These are phyloP conservation scores for Leptestheria dahalacensis DNA, from an alignment of 1,140 invertebrate species.

Conservation along the genomic window DNA sequence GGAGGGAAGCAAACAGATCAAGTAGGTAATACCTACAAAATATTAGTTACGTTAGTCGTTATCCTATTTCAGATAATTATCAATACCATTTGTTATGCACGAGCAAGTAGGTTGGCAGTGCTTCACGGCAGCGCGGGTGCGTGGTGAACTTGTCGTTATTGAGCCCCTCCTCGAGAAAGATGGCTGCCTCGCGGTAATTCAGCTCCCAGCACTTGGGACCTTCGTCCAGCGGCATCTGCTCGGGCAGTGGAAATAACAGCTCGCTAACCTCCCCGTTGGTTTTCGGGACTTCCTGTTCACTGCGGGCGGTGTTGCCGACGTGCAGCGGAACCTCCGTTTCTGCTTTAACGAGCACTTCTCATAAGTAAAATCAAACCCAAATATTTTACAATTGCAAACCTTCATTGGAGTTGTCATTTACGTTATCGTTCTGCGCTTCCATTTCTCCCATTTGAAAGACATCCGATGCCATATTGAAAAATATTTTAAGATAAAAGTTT, in stretches of 20 bases:
- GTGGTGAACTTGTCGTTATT: slow-evolving; percentile 88
- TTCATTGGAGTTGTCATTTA: neutral
- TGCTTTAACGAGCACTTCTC: neutral
- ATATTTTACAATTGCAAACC: neutral
- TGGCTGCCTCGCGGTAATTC: slow-evolving; percentile 80
- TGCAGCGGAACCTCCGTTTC: slow-evolving; percentile 2
- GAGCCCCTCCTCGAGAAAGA: slow-evolving; percentile 73
- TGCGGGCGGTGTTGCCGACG: slow-evolving; percentile 12
- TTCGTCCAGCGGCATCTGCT: slow-evolving; percentile 5
- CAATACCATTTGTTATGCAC: slow-evolving; percentile 81
- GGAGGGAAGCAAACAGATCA: slow-evolving; percentile 59
- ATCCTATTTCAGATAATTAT: too few relatives aligned
- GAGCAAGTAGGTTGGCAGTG: slow-evolving; percentile 69
- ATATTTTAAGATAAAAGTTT: neutral
- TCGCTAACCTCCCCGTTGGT: neutral
- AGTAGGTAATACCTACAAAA: slow-evolving; percentile 71
- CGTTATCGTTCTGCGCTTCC: neutral
- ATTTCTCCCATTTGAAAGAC: neutral
- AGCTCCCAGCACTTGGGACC: slow-evolving; percentile 47
- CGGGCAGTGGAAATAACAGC: slow-evolving; percentile 2
- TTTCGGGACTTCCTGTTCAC: neutral
- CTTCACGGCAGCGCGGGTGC: slow-evolving; percentile 63
- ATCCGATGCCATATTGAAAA: neutral
- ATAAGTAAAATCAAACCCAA: neutral
- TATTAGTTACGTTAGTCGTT: too few relatives aligned